Conservation (phyloP, 2,888 invertebrate species). For the Diachrysia chrysitis region DNA sequence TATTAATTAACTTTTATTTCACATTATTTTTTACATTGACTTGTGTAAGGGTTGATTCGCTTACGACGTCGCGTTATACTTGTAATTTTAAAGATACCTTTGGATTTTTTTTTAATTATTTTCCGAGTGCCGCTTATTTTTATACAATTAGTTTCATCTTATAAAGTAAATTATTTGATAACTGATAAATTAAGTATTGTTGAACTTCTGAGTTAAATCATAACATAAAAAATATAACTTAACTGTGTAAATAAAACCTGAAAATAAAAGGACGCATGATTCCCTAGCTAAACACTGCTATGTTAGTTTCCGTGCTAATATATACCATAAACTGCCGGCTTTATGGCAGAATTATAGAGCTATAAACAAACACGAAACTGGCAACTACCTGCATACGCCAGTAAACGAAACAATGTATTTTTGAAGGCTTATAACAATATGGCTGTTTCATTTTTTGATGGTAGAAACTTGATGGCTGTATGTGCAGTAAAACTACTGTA, state of each 20-base stretch:
- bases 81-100: too few species aligned
- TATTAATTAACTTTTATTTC: too few species aligned
- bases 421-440: slow-evolving; percentile 16
- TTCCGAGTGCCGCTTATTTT: too few species aligned
- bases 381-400: slow-evolving; percentile 41
- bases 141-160: too few species aligned
- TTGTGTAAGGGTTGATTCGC: too few species aligned
- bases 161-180: too few species aligned
- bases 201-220: too few species aligned
- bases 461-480: neutral
- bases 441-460: neutral
- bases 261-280: slow-evolving; percentile 12
- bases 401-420: slow-evolving; percentile 44
- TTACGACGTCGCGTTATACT: too few species aligned
- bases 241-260: slow-evolving; percentile 35
- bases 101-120: too few species aligned
- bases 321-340: slow-evolving; percentile 40
- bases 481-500: neutral
- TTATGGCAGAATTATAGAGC: slow-evolving; percentile 44
- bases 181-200: too few species aligned
- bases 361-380: slow-evolving; percentile 44
- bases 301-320: slow-evolving; percentile 33
- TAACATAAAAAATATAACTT: slow-evolving; percentile 11
- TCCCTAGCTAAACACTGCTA: slow-evolving; percentile 23
- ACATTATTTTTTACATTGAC: too few species aligned